Conservation (phyloP, 2,888 invertebrate species). For the Griposia aprilina region DNA sequence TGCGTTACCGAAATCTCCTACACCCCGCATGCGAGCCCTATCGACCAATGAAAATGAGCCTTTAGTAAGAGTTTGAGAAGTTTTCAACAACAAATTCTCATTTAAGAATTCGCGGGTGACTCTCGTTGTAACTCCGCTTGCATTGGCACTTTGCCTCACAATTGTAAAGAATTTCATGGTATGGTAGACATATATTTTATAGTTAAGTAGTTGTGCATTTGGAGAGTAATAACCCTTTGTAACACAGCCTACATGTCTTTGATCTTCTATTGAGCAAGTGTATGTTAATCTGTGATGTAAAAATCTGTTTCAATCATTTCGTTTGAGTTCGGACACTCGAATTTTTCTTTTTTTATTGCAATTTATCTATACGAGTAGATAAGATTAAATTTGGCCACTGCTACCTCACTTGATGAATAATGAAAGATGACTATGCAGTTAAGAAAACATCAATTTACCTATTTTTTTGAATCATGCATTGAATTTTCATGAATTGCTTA, state of each 20-base stretch:
- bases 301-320: background rate
- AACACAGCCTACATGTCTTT: background rate
- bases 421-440: background rate
- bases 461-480: too few species aligned
- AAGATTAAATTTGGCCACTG: background rate
- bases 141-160: constrained; percentile 12
- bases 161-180: background rate
- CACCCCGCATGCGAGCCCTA: too few species aligned
- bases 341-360: background rate
- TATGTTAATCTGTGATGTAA: background rate
- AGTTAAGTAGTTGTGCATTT: background rate
- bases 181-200: background rate
- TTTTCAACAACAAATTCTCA: background rate
- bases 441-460: too few species aligned
- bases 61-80: background rate
- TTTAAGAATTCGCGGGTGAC: background rate
- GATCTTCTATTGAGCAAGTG: background rate
- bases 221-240: background rate
- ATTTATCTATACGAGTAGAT: background rate
- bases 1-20: too few species aligned
- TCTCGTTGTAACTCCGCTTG: background rate
- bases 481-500: background rate
- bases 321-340: background rate
- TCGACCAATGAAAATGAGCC: background rate
- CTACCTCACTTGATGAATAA: background rate